Conservation (phyloP, 2,797 vertebrate species). For the Eptatretus atami region DNA sequence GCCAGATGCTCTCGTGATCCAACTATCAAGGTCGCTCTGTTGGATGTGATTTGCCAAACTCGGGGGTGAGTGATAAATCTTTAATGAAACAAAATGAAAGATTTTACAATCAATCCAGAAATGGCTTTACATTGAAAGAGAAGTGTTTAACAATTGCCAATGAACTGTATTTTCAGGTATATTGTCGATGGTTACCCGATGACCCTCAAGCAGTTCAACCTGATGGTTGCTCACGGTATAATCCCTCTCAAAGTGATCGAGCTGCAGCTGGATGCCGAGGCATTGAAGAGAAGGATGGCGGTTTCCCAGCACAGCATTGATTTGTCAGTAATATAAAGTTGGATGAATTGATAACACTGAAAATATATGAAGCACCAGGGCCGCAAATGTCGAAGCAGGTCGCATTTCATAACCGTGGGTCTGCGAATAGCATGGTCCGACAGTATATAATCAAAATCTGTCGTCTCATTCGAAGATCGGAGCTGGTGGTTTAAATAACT, state of each 20-base stretch:
- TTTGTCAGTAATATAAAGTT: no score
- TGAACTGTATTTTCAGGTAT: slow-evolving; percentile 18
- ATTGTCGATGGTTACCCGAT: slow-evolving; percentile 62
- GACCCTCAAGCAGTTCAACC: slow-evolving; percentile 29
- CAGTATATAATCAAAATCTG: no score
- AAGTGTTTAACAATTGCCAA: neutral
- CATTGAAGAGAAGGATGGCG: no score
- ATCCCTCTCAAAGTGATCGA: slow-evolving; percentile 46
- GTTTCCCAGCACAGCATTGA: no score
- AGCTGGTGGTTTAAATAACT: no score
- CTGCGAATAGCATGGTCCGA: no score
- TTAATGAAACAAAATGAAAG: neutral
- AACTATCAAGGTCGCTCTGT: slow-evolving; percentile 34
- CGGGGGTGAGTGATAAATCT: slow-evolving; percentile 21
- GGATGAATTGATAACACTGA: no score
- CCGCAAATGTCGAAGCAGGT: no score
- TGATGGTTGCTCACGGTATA: slow-evolving; percentile 31
- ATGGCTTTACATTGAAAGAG: neutral
- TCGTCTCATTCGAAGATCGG: no score
- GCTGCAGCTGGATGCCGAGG: slow-evolving; percentile 21
- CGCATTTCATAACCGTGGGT: no score
- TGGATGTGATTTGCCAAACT: slow-evolving; percentile 26
- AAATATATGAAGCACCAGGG: no score
- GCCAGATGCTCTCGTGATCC: slow-evolving; percentile 43
- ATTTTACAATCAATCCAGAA: neutral